Conservation (phyloP, 1,140 invertebrate species). For the Leptinotarsa lineolata region DNA sequence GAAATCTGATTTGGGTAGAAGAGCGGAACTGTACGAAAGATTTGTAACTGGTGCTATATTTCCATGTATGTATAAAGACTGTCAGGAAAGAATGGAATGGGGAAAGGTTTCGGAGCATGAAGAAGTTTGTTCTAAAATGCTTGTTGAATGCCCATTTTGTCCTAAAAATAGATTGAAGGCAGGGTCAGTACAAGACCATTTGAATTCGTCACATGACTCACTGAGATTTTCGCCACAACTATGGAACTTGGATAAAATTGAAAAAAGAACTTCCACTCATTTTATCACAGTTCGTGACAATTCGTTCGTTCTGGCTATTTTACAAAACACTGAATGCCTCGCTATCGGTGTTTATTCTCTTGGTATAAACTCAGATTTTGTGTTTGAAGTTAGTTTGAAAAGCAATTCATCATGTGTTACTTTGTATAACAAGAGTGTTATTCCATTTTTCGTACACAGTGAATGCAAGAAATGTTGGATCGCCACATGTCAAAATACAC, state of each 20-base stretch:
- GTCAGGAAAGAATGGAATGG: neutral
- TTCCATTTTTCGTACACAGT: neutral
- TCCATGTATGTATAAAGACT: neutral
- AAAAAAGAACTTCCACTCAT: neutral
- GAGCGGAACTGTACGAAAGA: neutral
- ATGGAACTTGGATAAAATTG: neutral
- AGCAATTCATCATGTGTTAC: neutral
- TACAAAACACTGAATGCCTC: neutral
- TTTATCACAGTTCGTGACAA: neutral
- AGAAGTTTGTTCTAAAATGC: neutral
- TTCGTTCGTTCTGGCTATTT: neutral
- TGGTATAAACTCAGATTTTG: neutral
- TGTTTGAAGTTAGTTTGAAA: neutral
- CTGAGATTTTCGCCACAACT: neutral
- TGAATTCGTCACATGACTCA: neutral
- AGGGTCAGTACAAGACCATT: neutral
- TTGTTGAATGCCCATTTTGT: neutral
- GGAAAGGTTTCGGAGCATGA: neutral
- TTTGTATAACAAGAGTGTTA: neutral
- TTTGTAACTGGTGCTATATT: neutral
- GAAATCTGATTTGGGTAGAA: neutral
- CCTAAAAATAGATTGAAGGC: neutral
- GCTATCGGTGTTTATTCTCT: neutral
- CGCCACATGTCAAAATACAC: neutral
- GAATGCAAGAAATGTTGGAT: constrained; percentile 4